Percentiles rank a stretch among this genome's conserved stretches.
phyloP scores from a whole-genome alignment of 1,140 invertebrate genomes.

The Neodiprion virginianus region DNA sequence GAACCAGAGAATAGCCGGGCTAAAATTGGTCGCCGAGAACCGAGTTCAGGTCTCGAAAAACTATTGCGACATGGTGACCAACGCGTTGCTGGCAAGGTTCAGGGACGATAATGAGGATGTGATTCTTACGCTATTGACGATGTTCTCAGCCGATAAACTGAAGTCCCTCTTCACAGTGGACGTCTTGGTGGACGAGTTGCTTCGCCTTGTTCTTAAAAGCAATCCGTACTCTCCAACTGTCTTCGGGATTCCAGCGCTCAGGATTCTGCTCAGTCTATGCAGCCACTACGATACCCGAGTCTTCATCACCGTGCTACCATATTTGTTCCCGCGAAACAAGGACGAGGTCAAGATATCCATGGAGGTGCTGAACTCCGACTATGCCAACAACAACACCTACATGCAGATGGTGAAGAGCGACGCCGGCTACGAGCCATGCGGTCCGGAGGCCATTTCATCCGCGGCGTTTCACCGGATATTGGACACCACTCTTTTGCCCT shows the following conservation, averaged over 20 bases:
- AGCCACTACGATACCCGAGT: constrained; percentile 47
- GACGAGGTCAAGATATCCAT: constrained; percentile 58
- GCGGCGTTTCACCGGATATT: constrained; percentile 53
- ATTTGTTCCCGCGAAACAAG: constrained; percentile 65
- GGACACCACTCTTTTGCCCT: constrained; percentile 45
- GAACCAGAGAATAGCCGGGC: constrained; percentile 66
- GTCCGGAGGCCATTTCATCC: constrained; percentile 43
- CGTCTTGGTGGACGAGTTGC: constrained; percentile 47
- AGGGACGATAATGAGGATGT: constrained; percentile 49
- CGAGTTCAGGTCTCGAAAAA: constrained; percentile 39
- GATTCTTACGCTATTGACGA: constrained; percentile 39
- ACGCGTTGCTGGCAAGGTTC: constrained; percentile 47
- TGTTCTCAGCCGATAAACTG: constrained; percentile 42
- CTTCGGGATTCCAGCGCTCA: constrained; percentile 47
- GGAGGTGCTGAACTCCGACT: constrained; percentile 61
- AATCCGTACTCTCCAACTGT: constrained; percentile 36
- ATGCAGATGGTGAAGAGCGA: constrained; percentile 51
- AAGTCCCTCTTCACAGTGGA: constrained; percentile 40
- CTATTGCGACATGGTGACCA: constrained; percentile 43
- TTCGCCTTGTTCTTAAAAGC: constrained; percentile 48
- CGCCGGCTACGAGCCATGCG: constrained; percentile 41
- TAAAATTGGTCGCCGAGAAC: constrained; percentile 48
- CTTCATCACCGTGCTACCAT: constrained; percentile 64
- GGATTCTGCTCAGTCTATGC: constrained; percentile 48
- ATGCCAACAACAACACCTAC: constrained; percentile 56